A percentile compares a stretch with the other conserved stretches of the same genome.
These are phyloP conservation scores for Elephantulus edwardii DNA, from an alignment of 2,113 vertebrate species.

Conservation along the genomic window DNA sequence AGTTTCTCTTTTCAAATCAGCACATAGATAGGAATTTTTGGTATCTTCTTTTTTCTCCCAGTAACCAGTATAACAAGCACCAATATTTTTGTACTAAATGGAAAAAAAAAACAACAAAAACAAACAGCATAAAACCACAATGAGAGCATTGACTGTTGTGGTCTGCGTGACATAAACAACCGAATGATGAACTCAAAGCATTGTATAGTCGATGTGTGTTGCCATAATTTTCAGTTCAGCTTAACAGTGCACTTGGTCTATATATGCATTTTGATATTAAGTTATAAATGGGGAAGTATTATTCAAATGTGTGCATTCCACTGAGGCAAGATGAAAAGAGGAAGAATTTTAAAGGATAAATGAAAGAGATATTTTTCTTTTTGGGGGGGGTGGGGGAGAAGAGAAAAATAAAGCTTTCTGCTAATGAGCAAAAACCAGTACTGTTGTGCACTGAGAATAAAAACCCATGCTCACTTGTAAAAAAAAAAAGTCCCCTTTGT, in stretches of 20 bases:
- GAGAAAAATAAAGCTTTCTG: constrained; percentile 84
- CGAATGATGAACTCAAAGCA: constrained; percentile 81
- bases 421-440: constrained; percentile 80
- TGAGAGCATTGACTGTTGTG: constrained; percentile 82
- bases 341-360: constrained; percentile 47
- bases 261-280: constrained; percentile 87
- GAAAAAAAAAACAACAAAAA: too few relatives aligned
- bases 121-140: too few relatives aligned
- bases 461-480: constrained; percentile 77
- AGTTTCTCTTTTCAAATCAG: constrained; percentile 76
- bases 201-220: constrained; percentile 81
- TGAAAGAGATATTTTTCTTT: too few relatives aligned
- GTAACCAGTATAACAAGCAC: constrained; percentile 85
- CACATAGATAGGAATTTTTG: constrained; percentile 76
- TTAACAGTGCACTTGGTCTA: constrained; percentile 82
- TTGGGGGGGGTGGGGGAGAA: too few relatives aligned
- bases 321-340: constrained; percentile 67
- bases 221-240: constrained; percentile 82
- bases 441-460: constrained; percentile 82
- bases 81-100: constrained; percentile 86
- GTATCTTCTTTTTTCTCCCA: constrained; percentile 69
- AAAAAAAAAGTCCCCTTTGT: too few relatives aligned
- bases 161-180: constrained; percentile 85
- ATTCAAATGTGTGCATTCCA: constrained; percentile 60
- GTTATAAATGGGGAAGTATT: constrained; percentile 76